Conservation (phyloP, 2,113 vertebrate species). For the Poeciliopsis occidentalis region DNA sequence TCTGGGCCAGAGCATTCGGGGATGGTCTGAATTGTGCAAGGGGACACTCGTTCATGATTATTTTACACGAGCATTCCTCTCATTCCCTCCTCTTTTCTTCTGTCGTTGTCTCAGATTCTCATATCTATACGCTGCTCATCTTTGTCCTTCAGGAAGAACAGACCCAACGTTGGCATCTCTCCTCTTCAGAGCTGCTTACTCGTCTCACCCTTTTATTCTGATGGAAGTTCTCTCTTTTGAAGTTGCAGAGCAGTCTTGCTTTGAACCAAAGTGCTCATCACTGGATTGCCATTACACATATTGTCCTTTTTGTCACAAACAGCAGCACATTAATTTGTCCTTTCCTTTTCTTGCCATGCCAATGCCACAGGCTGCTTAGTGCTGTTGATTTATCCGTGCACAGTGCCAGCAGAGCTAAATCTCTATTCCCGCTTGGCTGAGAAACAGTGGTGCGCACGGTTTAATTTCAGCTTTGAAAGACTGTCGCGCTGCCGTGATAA, state of each 20-base stretch:
- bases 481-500: slow-evolving; percentile 68
- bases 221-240: slow-evolving; percentile 37
- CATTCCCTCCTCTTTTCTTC: slow-evolving; percentile 11
- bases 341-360: slow-evolving; percentile 38
- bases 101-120: slow-evolving; percentile 39
- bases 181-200: slow-evolving; percentile 24
- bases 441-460: slow-evolving; percentile 71
- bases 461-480: slow-evolving; percentile 74
- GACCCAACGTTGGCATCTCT: slow-evolving; percentile 30
- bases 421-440: slow-evolving; percentile 66
- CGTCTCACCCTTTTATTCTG: slow-evolving; percentile 25
- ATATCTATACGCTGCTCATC: slow-evolving; percentile 38
- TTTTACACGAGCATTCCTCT: slow-evolving; percentile 16
- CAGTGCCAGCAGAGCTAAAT: slow-evolving; percentile 70
- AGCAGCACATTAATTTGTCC: slow-evolving; percentile 58
- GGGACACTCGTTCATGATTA: slow-evolving; percentile 3
- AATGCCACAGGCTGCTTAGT: slow-evolving; percentile 66
- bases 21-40: not conserved
- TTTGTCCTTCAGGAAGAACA: slow-evolving; percentile 50
- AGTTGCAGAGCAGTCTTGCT: slow-evolving; percentile 27
- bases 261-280: slow-evolving; percentile 54
- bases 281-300: slow-evolving; percentile 55
- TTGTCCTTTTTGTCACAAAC: slow-evolving; percentile 55
- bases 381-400: slow-evolving; percentile 70
- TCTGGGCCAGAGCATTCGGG: slow-evolving; percentile 34